Conservation (phyloP, 2,888 invertebrate species). For the Loripinus fragilis region DNA sequence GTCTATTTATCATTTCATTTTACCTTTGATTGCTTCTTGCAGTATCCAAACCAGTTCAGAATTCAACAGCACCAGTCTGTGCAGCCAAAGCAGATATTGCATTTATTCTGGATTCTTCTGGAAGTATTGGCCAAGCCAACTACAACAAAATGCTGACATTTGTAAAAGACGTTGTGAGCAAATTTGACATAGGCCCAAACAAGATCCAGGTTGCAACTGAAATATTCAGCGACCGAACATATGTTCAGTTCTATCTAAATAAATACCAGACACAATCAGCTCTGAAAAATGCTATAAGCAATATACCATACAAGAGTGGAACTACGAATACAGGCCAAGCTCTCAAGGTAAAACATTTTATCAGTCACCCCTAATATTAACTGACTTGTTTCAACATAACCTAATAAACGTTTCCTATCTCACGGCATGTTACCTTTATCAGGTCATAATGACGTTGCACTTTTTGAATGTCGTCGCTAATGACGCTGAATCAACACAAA, state of each 20-base stretch:
- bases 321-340: conserved; percentile 78
- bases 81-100: conserved; percentile 74
- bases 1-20: no score
- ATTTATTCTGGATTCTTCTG: conserved; percentile 79
- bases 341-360: conserved; percentile 47
- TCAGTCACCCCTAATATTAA: no score
- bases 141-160: conserved; percentile 74
- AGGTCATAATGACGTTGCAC: no score
- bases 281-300: conserved; percentile 70
- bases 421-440: no score
- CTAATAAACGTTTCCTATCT: no score
- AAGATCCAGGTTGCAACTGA: conserved; percentile 71
- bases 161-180: conserved; percentile 69
- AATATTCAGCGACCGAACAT: conserved; percentile 71
- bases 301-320: conserved; percentile 73
- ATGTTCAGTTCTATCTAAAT: conserved; percentile 76
- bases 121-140: conserved; percentile 73
- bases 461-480: no score
- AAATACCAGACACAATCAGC: conserved; percentile 60
- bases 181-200: conserved; percentile 71
- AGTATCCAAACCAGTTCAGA: conserved; percentile 51
- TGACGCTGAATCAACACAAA: no score
- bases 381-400: no score
- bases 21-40: neutral
- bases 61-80: conserved; percentile 60